Percentiles rank a stretch among this genome's conserved stretches.
Evolutionary conservation across 2,888 invertebrate species (phyloP).

Genomic region (Volucella inflata): DNA sequence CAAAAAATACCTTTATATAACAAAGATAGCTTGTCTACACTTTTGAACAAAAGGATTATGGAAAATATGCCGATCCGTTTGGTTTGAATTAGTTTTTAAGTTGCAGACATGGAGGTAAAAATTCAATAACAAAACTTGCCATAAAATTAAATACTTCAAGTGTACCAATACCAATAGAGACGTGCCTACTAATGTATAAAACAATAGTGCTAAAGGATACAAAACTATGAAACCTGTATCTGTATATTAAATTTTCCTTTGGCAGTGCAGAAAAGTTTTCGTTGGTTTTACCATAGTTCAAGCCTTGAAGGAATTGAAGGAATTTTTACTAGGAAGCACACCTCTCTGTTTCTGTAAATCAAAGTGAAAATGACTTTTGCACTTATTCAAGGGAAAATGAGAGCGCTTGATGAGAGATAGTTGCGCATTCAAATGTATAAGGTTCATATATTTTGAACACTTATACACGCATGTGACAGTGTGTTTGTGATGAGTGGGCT

Average conservation of each 20-base stretch:
- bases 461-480: slow-evolving; percentile 4
- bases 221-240: no score
- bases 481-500: not conserved
- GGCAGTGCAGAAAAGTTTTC: not conserved
- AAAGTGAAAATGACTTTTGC: slow-evolving; percentile 39
- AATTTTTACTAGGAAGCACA: slow-evolving; percentile 43
- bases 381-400: slow-evolving; percentile 48
- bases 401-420: slow-evolving; percentile 48
- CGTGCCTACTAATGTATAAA: no score
- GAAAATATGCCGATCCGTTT: no score
- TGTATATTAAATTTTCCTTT: slow-evolving; percentile 21
- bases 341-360: slow-evolving; percentile 15
- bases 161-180: no score
- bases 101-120: no score
- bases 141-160: no score
- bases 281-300: slow-evolving; percentile 21
- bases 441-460: slow-evolving; percentile 9
- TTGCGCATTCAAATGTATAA: slow-evolving; percentile 49
- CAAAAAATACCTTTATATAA: no score
- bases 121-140: no score
- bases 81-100: no score
- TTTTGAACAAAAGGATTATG: no score
- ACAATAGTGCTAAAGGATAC: no score
- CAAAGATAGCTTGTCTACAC: no score
- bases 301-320: slow-evolving; percentile 38